Evolutionary conservation across 2,888 invertebrate species (phyloP), one percentile per base, ranked within the genome.

Genomic region (Pterostichus niger): DNA sequence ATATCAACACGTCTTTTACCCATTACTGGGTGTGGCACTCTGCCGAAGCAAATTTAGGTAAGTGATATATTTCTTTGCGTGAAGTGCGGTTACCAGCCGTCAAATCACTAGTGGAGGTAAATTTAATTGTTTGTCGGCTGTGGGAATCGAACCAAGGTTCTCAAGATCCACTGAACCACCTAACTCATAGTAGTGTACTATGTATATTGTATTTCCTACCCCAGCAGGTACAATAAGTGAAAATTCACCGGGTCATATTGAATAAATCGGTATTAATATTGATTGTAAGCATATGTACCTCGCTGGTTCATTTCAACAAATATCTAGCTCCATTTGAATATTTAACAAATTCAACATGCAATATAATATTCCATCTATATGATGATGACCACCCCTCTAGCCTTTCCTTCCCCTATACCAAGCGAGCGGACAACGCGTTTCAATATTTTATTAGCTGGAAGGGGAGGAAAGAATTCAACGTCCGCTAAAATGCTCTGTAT

Each of bases 361-460:
- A 64, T 64, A 64, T 64, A 64, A 64, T 64, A 64, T 64, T 64
- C 64, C 64, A 64, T 64, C 33, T 64, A 64, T 64, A 49, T 49
- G 49, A 49, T 49, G 49, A 49, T 49, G 49, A 49, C 49, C 49
- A 10, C 49, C 49, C 49, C 9, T 40, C 49, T 49, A 10, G 24
- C 31, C 10, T 31, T 10, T 10, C 9, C 59, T 24, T 31, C 24
- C 59, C 59, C 31, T 31, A 59, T 24, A 24, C 7, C 24, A 59
- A 31, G 11, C 31, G 59, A 59, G 59, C 59, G 59, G 59, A 59
- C 59, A 59, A 59, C 59, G 49, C 24, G 11, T 59, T 31, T 59
- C 31, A 59, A 59, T 59, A 59, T 31, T 31, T 59, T 59, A 59
- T 59, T 59, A 59, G 1, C 11, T 11, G 11, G 17, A 31, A 31